Conservation (phyloP, 2,797 vertebrate genomes). For the Distichodus sexfasciatus region DNA sequence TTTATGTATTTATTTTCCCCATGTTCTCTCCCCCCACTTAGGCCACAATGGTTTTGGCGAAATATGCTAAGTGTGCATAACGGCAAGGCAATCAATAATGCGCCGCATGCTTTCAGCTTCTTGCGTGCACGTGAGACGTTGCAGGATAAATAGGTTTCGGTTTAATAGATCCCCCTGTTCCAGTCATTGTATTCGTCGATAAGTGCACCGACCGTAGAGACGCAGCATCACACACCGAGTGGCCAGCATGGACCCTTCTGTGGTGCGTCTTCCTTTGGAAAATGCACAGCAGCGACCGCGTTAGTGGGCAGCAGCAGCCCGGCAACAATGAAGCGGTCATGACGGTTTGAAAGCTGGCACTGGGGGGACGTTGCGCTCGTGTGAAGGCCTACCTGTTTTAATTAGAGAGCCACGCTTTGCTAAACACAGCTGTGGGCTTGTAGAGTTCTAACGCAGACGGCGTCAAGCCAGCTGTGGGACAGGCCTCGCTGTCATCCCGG, state of each 20-base stretch:
- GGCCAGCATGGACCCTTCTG: neutral
- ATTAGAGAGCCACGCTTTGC: conserved; percentile 53
- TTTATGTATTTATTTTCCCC: conserved; percentile 29
- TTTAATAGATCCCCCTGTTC: conserved; percentile 41
- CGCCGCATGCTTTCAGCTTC: conserved; percentile 45
- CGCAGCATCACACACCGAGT: neutral
- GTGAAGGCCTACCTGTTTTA: conserved; percentile 51
- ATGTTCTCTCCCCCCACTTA: conserved; percentile 13
- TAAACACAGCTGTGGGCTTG: conserved; percentile 49
- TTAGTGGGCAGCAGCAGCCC: too few relatives aligned
- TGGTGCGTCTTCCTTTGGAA: neutral
- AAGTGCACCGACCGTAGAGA: neutral
- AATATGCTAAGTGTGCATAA: conserved; percentile 58
- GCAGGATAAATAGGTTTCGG: conserved; percentile 44
- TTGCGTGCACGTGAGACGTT: conserved; percentile 38
- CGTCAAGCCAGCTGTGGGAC: conserved; percentile 52
- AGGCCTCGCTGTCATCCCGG: conserved; percentile 51
- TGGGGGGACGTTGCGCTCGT: conserved; percentile 36
- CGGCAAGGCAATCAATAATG: conserved; percentile 51
- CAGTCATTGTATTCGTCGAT: neutral
- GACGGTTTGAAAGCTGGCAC: conserved; percentile 45
- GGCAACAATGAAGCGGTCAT: conserved; percentile 47
- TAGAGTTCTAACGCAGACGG: conserved; percentile 38
- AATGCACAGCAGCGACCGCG: too few relatives aligned
- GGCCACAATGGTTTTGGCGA: conserved; percentile 40